Base-by-base conservation (phyloP, 2,797 vertebrate species). In the Apogon talboti region DNA sequence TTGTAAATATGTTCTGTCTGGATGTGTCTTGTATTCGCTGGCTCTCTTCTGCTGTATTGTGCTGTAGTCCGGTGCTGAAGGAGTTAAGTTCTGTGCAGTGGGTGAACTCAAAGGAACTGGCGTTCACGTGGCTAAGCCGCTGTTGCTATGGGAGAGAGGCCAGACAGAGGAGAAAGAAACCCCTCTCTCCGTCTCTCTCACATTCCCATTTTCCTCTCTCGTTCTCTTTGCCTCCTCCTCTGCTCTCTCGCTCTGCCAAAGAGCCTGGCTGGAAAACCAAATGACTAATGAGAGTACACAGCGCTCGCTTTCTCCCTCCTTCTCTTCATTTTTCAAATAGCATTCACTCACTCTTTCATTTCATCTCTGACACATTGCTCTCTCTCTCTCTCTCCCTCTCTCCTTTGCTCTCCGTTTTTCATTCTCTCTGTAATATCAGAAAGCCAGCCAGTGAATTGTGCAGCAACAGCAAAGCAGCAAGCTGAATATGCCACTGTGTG, bases 61-160 rank as follows among this genome's bases (percentile, higher is more conserved):
- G 69, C 69, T 75, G 59, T 47, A 50, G 65, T 63, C 49, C 54
- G 18, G 89, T n/a, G 19, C 73, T 90, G 82, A 83, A 90, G 80
- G 87, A 84, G 85, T 92, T 94, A 91, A 92, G 64, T 46, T 73
- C 58, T 76, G 76, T 84, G 84, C 88, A 90, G 84, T 76, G 87
- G 87, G 82, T 92, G 79, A 89, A 89, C 87, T 89, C 87, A 89
- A 82, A 91, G 82, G 87, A 91, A 89, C 88, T 78, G 81, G 85
- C 83, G 78, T 89, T 93, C 91, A 92, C 88, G 85, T 84, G 84
- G 82, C 91, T 92, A 88, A 88, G 90, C 90, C 74, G 69, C 89
- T 93, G 93, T 94, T 93, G 92, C 92, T 91, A 95, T 92, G 92
- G 92, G 91, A 93, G 85, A 89, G 90, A 83, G 89, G 91, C 90